Base-by-base conservation (phyloP, 2,113 vertebrate genomes). In the Datnioides undecimradiatus region DNA sequence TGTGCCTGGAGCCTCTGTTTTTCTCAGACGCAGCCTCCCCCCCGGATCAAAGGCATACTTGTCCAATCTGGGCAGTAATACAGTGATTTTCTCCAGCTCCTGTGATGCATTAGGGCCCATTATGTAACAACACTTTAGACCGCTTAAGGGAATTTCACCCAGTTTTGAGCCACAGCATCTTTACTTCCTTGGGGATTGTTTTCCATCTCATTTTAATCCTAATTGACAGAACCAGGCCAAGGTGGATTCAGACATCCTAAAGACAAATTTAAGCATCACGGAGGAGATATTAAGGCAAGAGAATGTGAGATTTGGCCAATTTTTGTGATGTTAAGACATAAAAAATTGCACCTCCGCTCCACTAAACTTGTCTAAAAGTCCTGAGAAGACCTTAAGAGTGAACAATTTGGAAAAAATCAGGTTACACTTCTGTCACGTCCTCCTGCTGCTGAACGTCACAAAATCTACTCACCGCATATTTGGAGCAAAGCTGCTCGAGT, bases 31-130 rank as follows among this genome's bases (percentile, higher is more conserved):
- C 69, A 23, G 49, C 19, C 59, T 81, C 54, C 51, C 27, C 54
- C 51, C 27, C 17, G 33, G 78, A 93, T 91, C 78, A 91, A 92
- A 91, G 36, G 46, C 82, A 80, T 84, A 77, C 73, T 88, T 83
- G 72, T 87, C 84, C 62, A 83, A 73, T 84, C 85, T 91, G 82
- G 79, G 73, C 70, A 79, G 73, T 77, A 75, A 83, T 65, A 73
- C 63, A 41, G 58, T 62, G 85, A 90, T 80, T 88, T 79, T 80
- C 66, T 88, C 73, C 69, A 70, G 69, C 66, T 89, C 66, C 87
- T 84, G 86, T 67, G 65, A 85, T 62, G 69, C 88, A 87, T 89
- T 81, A 83, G 52, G 52, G 43, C n/a, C 69, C 55, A 73, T 90
- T 91, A 90, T 57, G 77, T 79, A 91, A 90, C 74, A 76, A 62